Base-by-base conservation (phyloP, 2,888 invertebrate genomes). In the Neoascia interrupta region DNA sequence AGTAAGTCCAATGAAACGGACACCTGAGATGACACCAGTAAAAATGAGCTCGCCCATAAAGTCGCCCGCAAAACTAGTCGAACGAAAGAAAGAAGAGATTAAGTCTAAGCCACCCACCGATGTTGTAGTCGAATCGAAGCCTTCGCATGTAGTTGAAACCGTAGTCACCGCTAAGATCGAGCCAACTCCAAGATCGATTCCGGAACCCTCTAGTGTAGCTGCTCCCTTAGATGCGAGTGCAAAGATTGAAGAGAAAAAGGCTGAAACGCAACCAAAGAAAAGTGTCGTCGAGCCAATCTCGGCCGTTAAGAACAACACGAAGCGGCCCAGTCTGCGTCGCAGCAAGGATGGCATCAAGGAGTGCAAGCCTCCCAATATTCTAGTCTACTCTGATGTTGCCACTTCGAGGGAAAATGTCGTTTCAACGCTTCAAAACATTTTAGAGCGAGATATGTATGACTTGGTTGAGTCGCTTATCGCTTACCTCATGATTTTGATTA, bases 341-440 rank as follows among this genome's bases (percentile, higher is more conserved):
- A 86, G 84, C 34, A 88, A 88, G 76, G 84, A 86, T 56, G 87
- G 85, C 58, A 63, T 87, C 13, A 84, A 81, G 16, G 84, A 86
- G 84, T 90, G 91, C 1, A 95, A 95, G 87, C 95, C 95, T 45
- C 94, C 94, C 2, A 95, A 95, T 89, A 92, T 96, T 84, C 90
- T 96, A 73, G 94, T 96, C 82, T 95, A 94, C 87, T 94, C 95
- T 1, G 95, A 96, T 87, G 95, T 94, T 87, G 87, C 91, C 66
- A 92, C 92, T 19, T 93, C 94, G 43, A 92, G 93, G 82, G 94
- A 94, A 82, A 94, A 93, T 86, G 92, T 95, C 58, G 93, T 93
- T 84, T 89, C 90, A 19, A 93, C 94, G 18, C 90, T 96, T 47
- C 91, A 91, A 72, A 91, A 92, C 82, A 92, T 94, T 63, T 89